Evolutionary conservation across 92 coral and sea anemone genomes (phyloP).

Genomic region (Parazoanthus atlanticus): DNA sequence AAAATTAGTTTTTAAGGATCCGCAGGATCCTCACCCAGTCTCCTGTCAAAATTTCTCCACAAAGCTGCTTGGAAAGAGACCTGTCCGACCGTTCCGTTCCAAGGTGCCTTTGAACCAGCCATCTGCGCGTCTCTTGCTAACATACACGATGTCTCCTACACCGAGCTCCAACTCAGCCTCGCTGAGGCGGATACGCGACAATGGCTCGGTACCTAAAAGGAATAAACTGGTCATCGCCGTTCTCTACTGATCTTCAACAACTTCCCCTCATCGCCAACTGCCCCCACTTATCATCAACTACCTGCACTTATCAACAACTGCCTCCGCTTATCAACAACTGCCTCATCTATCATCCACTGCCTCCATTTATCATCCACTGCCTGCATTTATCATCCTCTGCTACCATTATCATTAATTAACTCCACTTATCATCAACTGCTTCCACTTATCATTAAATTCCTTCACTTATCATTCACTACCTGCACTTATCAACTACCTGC

Average conservation of each 20-base stretch:
- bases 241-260: neutral
- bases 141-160: constrained; percentile 90
- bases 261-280: neutral
- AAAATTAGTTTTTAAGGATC: neutral
- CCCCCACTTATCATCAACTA: neutral
- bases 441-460: neutral
- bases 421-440: neutral
- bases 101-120: constrained; percentile 99
- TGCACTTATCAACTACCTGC: neutral
- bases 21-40: neutral
- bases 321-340: no score
- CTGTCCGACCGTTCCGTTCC: constrained; percentile 96
- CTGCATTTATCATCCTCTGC: neutral
- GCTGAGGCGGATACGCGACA: constrained; percentile 93
- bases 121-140: constrained; percentile 84
- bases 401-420: neutral
- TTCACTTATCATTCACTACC: neutral
- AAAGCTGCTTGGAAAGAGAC: constrained; percentile 92
- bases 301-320: neutral
- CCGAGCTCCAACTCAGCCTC: constrained; percentile 88
- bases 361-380: neutral
- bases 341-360: neutral
- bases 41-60: constrained; percentile 70
- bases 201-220: constrained; percentile 79
- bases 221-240: neutral